Evolutionary conservation across 1,140 invertebrate genomes (phyloP), one percentile per base, ranked within the genome.

Genomic region (Hypothenemus hampei): DNA sequence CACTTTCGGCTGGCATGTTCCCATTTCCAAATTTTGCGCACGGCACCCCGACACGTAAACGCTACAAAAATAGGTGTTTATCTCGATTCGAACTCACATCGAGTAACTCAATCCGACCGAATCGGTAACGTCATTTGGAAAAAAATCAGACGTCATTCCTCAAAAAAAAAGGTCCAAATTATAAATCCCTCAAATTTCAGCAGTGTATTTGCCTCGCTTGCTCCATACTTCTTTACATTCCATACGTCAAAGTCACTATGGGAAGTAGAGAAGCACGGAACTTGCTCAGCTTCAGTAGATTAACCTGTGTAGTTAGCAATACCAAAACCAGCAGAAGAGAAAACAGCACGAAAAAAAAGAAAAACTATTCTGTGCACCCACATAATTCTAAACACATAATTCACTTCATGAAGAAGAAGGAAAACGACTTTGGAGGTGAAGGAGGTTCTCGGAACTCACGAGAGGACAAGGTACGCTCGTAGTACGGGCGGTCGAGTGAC

Each of bases 161-260:
- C 18, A 43, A 6, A 37, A 7, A 15, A 7, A 37, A 37, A 37
- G n/a, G 6, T n/a, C 26, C 6, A n/a, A n/a, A 29, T 29, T 29
- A 7, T 29, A 19, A 43, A 43, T 43, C 22, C 20, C 15, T 43
- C 16, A n/a, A 29, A 29, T 29, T 29, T 7, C 26, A 7, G 6
- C 1, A 11, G 5, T n/a, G 44, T 40, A 18, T 18, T 31, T 49
- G 67, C 71, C 67, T 66, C 73, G 75, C 74, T 76, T 72, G 83
- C 87, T 89, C 87, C 88, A 92, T 91, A 92, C 88, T 93, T 93
- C 89, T 91, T 91, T 92, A 93, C 90, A 93, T 93, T 93, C 90
- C 90, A 93, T 92, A 93, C 71, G 81, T 80, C 69, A 72, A 78
- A 77, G 78, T 72, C 76, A 86, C 86, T 91, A 91, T 91, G 89